phyloP scores from a whole-genome alignment of 2,113 vertebrate genomes.

The Corvus cornix region DNA sequence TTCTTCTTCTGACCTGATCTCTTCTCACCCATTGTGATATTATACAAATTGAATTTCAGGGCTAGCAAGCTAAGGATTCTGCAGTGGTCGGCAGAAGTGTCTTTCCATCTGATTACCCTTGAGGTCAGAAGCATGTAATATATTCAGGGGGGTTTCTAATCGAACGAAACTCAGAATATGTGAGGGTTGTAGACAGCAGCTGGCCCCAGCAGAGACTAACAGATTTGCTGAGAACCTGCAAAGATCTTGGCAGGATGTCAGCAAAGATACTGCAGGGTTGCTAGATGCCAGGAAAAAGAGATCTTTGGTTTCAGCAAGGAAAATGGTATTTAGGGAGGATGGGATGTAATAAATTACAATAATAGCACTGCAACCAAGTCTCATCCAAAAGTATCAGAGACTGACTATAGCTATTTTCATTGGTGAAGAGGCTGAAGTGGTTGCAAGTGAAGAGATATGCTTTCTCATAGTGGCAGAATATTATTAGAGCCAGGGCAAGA shows the following conservation, averaged over 20 bases:
- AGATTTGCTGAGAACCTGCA: constrained; percentile 66
- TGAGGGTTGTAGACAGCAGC: constrained; percentile 60
- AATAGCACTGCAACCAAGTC: neutral
- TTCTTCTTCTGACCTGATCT: neutral
- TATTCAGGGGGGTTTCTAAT: constrained; percentile 57
- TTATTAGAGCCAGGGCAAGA: neutral
- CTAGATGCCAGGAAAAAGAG: constrained; percentile 45
- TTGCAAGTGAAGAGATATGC: neutral
- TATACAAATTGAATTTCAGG: constrained; percentile 32
- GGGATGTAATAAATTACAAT: constrained; percentile 28
- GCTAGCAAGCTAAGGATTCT: constrained; percentile 4
- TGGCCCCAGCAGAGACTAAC: constrained; percentile 57
- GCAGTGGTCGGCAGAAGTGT: constrained; percentile 29
- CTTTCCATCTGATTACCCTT: constrained; percentile 37
- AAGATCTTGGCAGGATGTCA: constrained; percentile 60
- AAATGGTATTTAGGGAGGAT: constrained; percentile 39
- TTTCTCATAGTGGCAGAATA: neutral
- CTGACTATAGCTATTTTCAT: neutral
- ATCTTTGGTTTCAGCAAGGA: constrained; percentile 39
- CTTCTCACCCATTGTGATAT: neutral
- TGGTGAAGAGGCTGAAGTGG: neutral
- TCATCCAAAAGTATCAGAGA: neutral
- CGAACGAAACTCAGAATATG: neutral
- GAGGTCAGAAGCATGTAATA: constrained; percentile 27
- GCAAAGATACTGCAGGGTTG: constrained; percentile 50